Base-by-base conservation (phyloP, 2,113 vertebrate species). In the Cyphomyrus plagiostoma region DNA sequence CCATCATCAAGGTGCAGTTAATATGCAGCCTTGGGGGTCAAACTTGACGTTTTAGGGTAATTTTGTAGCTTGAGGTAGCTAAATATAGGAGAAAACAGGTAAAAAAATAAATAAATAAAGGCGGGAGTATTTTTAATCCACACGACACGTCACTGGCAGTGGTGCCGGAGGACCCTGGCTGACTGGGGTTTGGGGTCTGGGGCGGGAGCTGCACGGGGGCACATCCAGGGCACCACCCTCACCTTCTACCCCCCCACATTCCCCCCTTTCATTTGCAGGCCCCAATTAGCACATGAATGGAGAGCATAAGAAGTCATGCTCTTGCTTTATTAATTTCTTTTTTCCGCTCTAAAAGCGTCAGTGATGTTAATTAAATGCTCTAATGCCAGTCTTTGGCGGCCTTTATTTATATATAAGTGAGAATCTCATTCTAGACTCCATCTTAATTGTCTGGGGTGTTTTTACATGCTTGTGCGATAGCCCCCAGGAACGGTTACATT, bases 401-500 rank as follows among this genome's bases (percentile, higher is more conserved):
- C 35, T 80, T 39, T 80, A 80, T 80, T 42, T 80, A 42, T 80
- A 80, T 15, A 80, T 80, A 42, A 80, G 74, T 39, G 82, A 45
- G 45, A 48, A 84, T 48, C 82, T 84, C 82, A 2, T 80, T 77
- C 88, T 15, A 26, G 74, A 56, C 30, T 82, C 35, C 4, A 0
- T n/a, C 30, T 39, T 26, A 52, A 89, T 89, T 56, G 48, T 89
- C 48, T 56, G 15, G 70, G 35, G 88, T 23, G 35, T 13, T 56
- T 89, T 74, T 88, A 46, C 30, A 17, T 88, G 50, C 30, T 80
- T 21, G 19, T 39, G 88, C 11, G 48, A 30, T 53, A 84, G 8
- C 88, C 77, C 19, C 49, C 30, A 89, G 74, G 77, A 89, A 21
- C 21, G 88, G 82, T 83, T 74, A 56, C 74, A 53, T 89, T 82